Evolutionary conservation across 2,797 vertebrate species (phyloP), one percentile per base, ranked within the genome.

Genomic region (Euphonia xanthogaster): DNA sequence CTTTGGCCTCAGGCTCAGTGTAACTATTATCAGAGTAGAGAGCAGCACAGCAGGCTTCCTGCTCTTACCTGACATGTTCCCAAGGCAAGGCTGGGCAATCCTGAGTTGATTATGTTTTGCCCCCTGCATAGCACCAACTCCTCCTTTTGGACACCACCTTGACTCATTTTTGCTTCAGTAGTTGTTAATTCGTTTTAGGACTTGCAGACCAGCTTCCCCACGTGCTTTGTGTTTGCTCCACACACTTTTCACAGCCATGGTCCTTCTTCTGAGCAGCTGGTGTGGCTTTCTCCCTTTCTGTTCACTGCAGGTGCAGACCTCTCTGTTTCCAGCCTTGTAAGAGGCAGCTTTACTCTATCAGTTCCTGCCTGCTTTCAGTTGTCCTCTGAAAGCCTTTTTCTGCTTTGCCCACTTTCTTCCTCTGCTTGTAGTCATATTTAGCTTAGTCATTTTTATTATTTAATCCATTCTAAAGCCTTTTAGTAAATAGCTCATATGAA

Each of bases 361-460:
- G 39, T 53, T 88, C 61, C 39, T 78, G 27, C 75, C 47, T 77
- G 33, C 48, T 76, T 89, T 42, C 55, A 55, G 13, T 76, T 82
- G 39, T 86, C 54, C 45, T 79, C 76, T 77, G 76, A 86, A 90
- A 88, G 83, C n/a, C 30, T 78, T 77, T 62, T 74, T 65, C 50
- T 78, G 18, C 39, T 35, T 93, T 54, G 25, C 35, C 25, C 10
- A 10, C 91, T 88, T 95, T 71, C 70, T 94, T 88, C 20, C 28
- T 68, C 61, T 86, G 23, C 66, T 90, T 80, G 20, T 74, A 83
- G 45, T 72, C 66, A 18, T 93, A 81, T 83, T 74, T 90, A 93
- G 45, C 28, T 61, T 55, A 68, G 68, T 70, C 10, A 42, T 81
- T 95, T 96, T 95, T 96, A 95, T 91, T 88, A 72, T 93, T 88